A percentile compares a stretch with the other conserved stretches of the same genome.
Evolutionary conservation across 2,113 vertebrate genomes (phyloP).

Genomic region (Gobius niger): DNA sequence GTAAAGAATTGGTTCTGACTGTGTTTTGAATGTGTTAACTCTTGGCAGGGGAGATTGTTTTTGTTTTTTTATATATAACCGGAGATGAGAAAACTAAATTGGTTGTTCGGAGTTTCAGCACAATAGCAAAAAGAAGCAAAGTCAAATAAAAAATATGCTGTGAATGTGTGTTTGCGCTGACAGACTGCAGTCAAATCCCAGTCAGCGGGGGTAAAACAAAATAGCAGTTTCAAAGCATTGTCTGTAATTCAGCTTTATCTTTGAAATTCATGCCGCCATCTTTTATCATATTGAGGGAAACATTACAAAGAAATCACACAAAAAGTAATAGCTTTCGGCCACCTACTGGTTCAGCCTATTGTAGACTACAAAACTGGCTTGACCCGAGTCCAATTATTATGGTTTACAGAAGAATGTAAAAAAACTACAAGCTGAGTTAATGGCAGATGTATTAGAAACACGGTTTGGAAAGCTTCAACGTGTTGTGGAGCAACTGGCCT

Average conservation of each 20-base stretch:
- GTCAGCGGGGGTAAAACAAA: not conserved
- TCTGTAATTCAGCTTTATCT: not conserved
- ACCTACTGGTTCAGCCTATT: not conserved
- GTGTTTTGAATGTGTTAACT: not conserved
- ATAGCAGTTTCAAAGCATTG: not conserved
- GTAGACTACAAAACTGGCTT: slow-evolving; percentile 24
- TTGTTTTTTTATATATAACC: slow-evolving; percentile 1
- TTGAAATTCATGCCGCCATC: not conserved
- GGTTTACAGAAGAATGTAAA: not conserved
- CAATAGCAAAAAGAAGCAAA: not conserved
- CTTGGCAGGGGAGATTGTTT: not conserved
- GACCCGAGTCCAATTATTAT: slow-evolving; percentile 3
- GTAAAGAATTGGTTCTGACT: not conserved
- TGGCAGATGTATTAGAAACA: slow-evolving; percentile 15
- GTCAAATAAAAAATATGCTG: slow-evolving; percentile 6
- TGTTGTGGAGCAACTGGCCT: slow-evolving; percentile 16
- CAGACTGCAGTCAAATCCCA: not conserved
- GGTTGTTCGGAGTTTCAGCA: not conserved
- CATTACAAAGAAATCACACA: not conserved
- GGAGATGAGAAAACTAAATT: slow-evolving; percentile 9
- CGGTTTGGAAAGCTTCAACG: slow-evolving; percentile 12
- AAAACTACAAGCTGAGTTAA: slow-evolving; percentile 1
- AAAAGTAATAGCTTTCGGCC: not conserved
- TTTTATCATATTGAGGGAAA: not conserved
- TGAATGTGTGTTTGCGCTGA: not conserved